phyloP scores from a whole-genome alignment of 2,888 invertebrate species.

The Macrophya alboannulata region DNA sequence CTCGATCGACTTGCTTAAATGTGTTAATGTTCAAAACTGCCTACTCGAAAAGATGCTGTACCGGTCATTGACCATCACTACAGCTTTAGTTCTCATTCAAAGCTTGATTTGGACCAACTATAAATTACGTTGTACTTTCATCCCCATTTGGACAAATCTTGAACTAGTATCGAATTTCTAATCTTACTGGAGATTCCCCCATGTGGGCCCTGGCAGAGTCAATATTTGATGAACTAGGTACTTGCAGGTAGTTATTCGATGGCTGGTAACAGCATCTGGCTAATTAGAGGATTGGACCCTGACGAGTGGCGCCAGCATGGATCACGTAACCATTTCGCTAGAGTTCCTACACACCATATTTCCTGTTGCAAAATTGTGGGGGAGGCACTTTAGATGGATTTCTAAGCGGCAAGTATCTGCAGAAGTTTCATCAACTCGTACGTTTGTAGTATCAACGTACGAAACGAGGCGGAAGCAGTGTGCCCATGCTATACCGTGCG shows the following conservation, averaged over 20 bases:
- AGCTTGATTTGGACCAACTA: neutral
- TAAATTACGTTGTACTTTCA: neutral
- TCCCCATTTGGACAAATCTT: neutral
- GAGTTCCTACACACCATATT: neutral
- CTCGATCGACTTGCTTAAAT: neutral
- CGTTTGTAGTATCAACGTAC: neutral
- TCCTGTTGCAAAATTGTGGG: neutral
- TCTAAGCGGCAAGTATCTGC: neutral
- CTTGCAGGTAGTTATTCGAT: neutral
- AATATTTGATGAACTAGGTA: neutral
- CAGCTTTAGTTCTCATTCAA: neutral
- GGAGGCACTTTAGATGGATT: neutral
- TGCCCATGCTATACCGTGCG: neutral
- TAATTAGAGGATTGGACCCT: neutral
- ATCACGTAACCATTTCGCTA: neutral
- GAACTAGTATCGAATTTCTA: neutral
- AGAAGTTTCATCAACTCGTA: constrained; percentile 20
- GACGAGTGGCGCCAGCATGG: neutral
- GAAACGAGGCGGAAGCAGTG: neutral
- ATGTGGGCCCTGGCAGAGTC: neutral
- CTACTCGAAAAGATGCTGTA: neutral
- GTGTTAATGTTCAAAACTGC: neutral
- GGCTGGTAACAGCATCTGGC: neutral
- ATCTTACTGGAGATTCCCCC: neutral
- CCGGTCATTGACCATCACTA: neutral